These are phyloP conservation scores for Dendropsophus ebraccatus DNA, from an alignment of 2,113 vertebrate genomes.

Conservation along the genomic window DNA sequence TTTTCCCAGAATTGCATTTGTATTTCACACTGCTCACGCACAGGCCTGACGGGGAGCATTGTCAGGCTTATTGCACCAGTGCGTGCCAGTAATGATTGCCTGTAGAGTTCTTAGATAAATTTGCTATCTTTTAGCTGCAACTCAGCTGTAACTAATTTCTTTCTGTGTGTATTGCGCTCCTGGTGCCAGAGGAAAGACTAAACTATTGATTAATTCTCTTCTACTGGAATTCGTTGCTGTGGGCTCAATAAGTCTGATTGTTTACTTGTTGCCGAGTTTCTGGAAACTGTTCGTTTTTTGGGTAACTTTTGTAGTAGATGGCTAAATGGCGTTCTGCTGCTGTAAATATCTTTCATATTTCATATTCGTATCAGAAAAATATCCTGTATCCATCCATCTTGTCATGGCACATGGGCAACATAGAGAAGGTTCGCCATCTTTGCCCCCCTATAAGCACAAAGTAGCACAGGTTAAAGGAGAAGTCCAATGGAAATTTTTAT, in stretches of 20 bases:
- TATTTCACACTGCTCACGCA: slow-evolving; percentile 15
- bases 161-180: slow-evolving; percentile 36
- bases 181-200: slow-evolving; percentile 43
- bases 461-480: too few species aligned
- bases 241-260: slow-evolving; percentile 36
- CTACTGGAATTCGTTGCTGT: slow-evolving; percentile 23
- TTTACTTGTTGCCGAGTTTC: slow-evolving; percentile 39
- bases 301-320: background rate
- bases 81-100: slow-evolving; percentile 44
- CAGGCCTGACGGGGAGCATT: slow-evolving; percentile 29
- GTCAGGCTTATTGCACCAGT: slow-evolving; percentile 45
- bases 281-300: slow-evolving; percentile 9
- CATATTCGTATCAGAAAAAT: too few species aligned
- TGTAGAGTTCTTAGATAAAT: slow-evolving; percentile 52
- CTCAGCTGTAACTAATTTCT: slow-evolving; percentile 59
- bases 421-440: background rate
- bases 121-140: slow-evolving; percentile 50
- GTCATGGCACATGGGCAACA: too few species aligned
- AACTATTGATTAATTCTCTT: slow-evolving; percentile 53
- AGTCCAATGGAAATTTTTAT: too few species aligned
- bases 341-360: background rate
- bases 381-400: too few species aligned
- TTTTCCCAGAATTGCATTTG: slow-evolving; percentile 9
- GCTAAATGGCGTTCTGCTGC: background rate
- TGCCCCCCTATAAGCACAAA: too few species aligned